Base-by-base conservation (phyloP, 2,888 invertebrate genomes). In the Parnassius apollo region DNA sequence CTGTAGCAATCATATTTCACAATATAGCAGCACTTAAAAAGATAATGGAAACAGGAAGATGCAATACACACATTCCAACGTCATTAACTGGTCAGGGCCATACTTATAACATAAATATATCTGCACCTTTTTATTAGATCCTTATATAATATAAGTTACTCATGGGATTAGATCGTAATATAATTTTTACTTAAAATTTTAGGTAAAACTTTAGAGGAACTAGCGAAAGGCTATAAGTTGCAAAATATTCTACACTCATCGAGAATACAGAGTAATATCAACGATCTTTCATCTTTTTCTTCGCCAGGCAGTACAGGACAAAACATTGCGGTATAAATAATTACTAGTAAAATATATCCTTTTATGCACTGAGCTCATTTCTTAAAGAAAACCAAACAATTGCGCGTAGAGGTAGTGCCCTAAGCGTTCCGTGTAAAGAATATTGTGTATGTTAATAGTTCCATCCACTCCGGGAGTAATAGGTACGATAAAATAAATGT, bases 161-260 rank as follows among this genome's bases (percentile, higher is more conserved):
- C 7, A 35, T 35, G 35, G 7, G 7, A 35, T 35, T 35, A 35
- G 35, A 35, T 35, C 35, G 4, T 25, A 2, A 2, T 35, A 35
- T 35, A 35, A 35, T 35, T 35, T 35, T 35, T 35, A 35, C 35
- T 35, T n/a, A 46, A 46, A 2, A 49, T 69, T 76, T 55, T 66
- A 91, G 91, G 90, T 49, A 90, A 87, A 82, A 90, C 91, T 11
- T 70, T 91, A 25, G 88, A 90, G 67, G 75, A 84, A 66, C 69
- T 91, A 60, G 88, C 88, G 45, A 86, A 83, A 69, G 86, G 87
- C 13, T 91, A 89, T 64, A 89, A 88, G 74, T 68, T 90, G 62
- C 76, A 81, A 9, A 75, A 84, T 70, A 64, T 85, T 62, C 67
- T 89, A 52, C 76, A 73, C 67, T 65, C 68, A 58, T 56, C 77